Percentiles rank a stretch among this genome's conserved stretches.
phyloP scores from a whole-genome alignment of 1,140 invertebrate species.

The Listronotus bonariensis region DNA sequence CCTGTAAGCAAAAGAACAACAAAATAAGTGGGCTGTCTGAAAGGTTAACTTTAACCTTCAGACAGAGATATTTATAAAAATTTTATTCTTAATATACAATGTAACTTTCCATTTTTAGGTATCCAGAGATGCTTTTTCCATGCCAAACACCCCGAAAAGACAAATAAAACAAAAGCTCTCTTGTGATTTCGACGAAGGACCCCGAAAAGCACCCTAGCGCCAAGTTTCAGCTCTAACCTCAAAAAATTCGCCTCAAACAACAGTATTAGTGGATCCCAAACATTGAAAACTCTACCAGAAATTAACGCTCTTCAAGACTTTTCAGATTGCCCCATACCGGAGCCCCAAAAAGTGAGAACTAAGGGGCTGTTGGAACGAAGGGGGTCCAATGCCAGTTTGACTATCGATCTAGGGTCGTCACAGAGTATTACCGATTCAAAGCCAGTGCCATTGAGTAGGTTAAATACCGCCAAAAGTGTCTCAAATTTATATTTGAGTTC shows the following conservation, averaged over 20 bases:
- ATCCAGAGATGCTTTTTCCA: constrained; percentile 52
- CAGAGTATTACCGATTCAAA: constrained; percentile 45
- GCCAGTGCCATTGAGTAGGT: constrained; percentile 31
- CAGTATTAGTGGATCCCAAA: constrained; percentile 55
- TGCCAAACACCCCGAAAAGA: constrained; percentile 55
- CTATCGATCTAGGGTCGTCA: constrained; percentile 57
- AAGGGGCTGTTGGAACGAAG: constrained; percentile 76
- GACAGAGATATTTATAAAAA: background rate
- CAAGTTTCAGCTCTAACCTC: constrained; percentile 49
- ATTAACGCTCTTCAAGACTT: constrained; percentile 69
- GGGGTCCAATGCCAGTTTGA: constrained; percentile 86
- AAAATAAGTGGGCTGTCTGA: too few species aligned
- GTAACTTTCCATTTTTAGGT: constrained; percentile 24
- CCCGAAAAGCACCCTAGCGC: constrained; percentile 41
- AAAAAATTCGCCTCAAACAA: constrained; percentile 54
- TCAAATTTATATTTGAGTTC: constrained; percentile 51
- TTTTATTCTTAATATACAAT: background rate
- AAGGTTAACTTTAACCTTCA: too few species aligned
- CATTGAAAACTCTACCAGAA: constrained; percentile 68
- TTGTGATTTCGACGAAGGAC: constrained; percentile 47
- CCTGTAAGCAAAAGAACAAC: too few species aligned
- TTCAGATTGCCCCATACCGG: constrained; percentile 52
- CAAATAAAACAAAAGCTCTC: constrained; percentile 48
- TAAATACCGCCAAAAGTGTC: constrained; percentile 53
- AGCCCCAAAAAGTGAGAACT: constrained; percentile 59